Percentiles rank a stretch among this genome's conserved stretches.
phyloP scores from a whole-genome alignment of 2,797 vertebrate genomes.

The Micropoecilia bifurca region DNA sequence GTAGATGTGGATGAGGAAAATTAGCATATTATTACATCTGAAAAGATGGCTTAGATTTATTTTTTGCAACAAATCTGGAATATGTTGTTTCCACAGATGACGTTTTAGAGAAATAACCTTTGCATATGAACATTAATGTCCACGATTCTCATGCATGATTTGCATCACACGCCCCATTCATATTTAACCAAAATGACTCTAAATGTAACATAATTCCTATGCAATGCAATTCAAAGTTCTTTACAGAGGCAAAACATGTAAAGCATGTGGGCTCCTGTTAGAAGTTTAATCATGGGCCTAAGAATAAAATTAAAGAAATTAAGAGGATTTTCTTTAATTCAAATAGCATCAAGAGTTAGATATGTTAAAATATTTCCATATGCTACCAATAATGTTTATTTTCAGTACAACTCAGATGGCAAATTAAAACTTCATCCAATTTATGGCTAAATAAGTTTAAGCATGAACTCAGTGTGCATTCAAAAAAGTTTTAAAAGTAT shows the following conservation, averaged over 20 bases:
- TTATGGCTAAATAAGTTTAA: not conserved
- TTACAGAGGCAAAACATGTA: not conserved
- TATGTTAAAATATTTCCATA: not conserved
- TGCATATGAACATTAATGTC: not conserved
- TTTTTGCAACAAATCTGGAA: not conserved
- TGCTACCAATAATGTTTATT: not conserved
- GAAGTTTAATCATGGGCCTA: not conserved
- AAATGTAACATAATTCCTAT: not conserved
- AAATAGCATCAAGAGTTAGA: not conserved
- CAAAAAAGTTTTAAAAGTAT: not conserved
- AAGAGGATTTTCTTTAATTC: not conserved
- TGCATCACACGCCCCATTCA: not conserved
- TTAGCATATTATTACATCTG: not conserved
- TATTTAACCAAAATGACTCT: not conserved
- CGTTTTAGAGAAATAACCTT: not conserved
- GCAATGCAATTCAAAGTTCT: not conserved
- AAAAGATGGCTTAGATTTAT: not conserved
- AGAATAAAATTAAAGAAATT: not conserved
- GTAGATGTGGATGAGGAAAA: not conserved
- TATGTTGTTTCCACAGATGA: not conserved
- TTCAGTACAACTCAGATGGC: not conserved
- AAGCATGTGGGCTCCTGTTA: not conserved
- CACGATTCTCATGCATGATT: not conserved
- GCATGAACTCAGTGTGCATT: not conserved
- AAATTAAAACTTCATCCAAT: not conserved